A percentile compares a stretch with the other conserved stretches of the same genome.
Evolutionary conservation across 1,140 invertebrate genomes (phyloP).

Genomic region (Agrilus planipennis): DNA sequence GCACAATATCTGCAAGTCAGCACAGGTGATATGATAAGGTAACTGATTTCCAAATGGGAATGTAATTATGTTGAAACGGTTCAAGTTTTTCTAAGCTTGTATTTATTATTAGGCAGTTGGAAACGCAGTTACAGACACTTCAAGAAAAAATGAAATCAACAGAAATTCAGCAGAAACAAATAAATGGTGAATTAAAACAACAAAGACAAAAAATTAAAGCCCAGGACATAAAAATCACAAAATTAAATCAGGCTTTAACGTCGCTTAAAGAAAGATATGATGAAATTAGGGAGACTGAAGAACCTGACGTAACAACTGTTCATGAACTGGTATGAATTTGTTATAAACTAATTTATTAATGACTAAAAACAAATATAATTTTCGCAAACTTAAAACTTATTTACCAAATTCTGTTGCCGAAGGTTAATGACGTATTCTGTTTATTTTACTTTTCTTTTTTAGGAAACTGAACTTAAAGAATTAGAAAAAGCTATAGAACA

Average conservation of each 20-base stretch:
- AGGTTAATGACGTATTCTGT: too few species aligned
- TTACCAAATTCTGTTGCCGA: too few species aligned
- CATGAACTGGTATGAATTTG: constrained; percentile 38
- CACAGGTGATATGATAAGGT: constrained; percentile 44
- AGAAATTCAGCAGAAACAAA: background rate
- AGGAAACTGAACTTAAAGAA: constrained; percentile 27
- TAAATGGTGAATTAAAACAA: background rate
- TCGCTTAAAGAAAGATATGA: constrained; percentile 8
- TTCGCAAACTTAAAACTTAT: too few species aligned
- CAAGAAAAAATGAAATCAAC: background rate
- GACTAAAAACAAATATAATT: too few species aligned
- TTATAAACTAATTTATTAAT: too few species aligned
- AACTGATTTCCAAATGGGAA: too few species aligned
- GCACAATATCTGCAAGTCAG: constrained; percentile 50
- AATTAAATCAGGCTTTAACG: background rate
- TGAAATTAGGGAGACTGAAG: constrained; percentile 21
- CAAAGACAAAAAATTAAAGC: background rate
- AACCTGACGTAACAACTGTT: constrained; percentile 34
- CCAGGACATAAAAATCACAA: constrained; percentile 5
- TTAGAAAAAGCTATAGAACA: constrained; percentile 25
- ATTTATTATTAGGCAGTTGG: constrained; percentile 5
- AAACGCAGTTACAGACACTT: background rate
- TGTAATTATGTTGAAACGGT: too few species aligned
- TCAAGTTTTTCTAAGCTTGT: too few species aligned
- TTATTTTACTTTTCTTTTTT: background rate